Percentiles rank a stretch among this genome's conserved stretches.
Conservation (phyloP, 92 coral and sea anemone species). For the Phymanthus crucifer region DNA sequence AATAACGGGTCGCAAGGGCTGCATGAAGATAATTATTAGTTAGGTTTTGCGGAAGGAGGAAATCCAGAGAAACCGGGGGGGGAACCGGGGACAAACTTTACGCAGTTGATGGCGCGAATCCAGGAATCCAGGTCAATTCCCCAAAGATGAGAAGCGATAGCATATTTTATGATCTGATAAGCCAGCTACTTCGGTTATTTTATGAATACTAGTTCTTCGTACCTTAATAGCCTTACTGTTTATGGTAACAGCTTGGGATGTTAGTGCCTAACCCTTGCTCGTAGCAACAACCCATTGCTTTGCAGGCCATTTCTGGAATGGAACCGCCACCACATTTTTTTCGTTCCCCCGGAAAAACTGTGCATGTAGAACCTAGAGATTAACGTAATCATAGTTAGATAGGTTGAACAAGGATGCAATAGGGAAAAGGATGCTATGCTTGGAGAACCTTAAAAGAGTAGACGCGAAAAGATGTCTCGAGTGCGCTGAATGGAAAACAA, state of each 20-base stretch:
- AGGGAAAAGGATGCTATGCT: background rate
- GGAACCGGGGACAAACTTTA: no score
- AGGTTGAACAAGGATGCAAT: background rate
- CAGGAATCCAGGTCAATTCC: no score
- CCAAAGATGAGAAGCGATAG: background rate
- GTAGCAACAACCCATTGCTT: conserved; percentile 11
- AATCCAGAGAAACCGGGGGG: no score
- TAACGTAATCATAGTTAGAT: background rate
- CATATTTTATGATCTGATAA: background rate
- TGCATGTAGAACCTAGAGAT: background rate
- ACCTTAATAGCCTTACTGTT: background rate
- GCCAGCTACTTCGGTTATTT: background rate
- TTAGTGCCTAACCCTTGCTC: background rate
- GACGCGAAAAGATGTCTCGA: no score
- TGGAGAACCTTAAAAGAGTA: no score
- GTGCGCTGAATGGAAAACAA: no score
- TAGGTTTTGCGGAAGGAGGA: no score
- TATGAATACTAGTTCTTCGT: background rate
- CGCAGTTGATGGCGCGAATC: no score
- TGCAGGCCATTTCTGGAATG: background rate
- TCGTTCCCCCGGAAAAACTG: background rate
- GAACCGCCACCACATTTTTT: background rate
- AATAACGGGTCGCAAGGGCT: no score
- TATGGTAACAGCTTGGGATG: conserved; percentile 7
- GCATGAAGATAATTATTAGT: no score